Evolutionary conservation across 2,888 invertebrate species (phyloP).

Genomic region (Pachycephus smyrnensis): DNA sequence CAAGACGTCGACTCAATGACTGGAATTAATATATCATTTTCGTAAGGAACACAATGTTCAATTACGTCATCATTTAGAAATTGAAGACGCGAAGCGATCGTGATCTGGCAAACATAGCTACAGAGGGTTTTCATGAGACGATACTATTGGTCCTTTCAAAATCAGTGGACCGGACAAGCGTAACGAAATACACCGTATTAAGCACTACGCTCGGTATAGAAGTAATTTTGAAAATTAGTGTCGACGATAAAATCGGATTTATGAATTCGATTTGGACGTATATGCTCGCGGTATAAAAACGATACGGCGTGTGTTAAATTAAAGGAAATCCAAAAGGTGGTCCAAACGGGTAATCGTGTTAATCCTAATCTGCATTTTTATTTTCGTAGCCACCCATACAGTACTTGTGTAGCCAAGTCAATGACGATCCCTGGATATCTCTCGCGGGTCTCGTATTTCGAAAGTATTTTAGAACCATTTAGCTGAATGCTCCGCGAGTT

Average conservation of each 20-base stretch:
- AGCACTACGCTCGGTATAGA: not conserved
- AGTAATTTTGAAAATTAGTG: slow-evolving; percentile 23
- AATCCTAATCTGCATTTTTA: slow-evolving; percentile 56
- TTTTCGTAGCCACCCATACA: slow-evolving; percentile 35
- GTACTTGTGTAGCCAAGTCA: slow-evolving; percentile 21
- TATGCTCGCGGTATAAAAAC: slow-evolving; percentile 15
- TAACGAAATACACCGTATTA: not conserved
- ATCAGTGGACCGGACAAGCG: not conserved
- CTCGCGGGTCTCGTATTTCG: slow-evolving; percentile 40
- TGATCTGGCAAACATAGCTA: not conserved
- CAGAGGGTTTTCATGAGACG: not conserved
- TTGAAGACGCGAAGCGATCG: not conserved
- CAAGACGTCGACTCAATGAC: not conserved
- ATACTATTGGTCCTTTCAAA: not conserved
- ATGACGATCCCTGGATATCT: slow-evolving; percentile 7
- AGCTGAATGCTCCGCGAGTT: slow-evolving; percentile 53
- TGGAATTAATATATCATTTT: not conserved
- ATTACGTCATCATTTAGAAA: not conserved
- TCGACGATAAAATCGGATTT: slow-evolving; percentile 22
- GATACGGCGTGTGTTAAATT: slow-evolving; percentile 35
- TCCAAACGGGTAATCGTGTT: slow-evolving; percentile 32
- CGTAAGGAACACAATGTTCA: not conserved
- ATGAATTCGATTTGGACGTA: slow-evolving; percentile 10
- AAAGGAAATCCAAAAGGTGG: slow-evolving; percentile 37
- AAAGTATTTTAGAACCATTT: slow-evolving; percentile 59